Base-by-base conservation (phyloP, 2,113 vertebrate genomes). In the Phasianus colchicus region DNA sequence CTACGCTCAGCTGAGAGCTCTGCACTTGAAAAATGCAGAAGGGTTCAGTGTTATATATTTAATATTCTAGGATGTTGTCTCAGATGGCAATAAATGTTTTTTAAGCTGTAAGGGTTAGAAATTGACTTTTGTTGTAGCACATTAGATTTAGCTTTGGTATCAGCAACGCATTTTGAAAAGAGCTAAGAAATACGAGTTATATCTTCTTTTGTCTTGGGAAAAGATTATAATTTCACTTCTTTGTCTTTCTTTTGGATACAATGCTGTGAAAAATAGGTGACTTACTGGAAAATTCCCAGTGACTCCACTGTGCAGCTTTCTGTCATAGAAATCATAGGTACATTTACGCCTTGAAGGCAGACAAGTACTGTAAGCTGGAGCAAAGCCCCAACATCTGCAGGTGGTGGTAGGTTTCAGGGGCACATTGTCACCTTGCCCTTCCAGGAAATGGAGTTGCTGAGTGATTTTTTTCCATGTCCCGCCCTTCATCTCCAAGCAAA, bases 21-120 rank as follows among this genome's bases (percentile, higher is more conserved):
- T 55, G 71, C 71, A 57, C 10, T 29, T 89, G 29, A 74, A 76
- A 85, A 71, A 89, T 95, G 85, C 64, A 38, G 63, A 60, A 85
- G 34, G 55, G 21, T 89, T 96, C 88, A 67, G 34, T 74, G 25
- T 93, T 91, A 73, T 73, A 55, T 92, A 20, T 73, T 92, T 92
- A 93, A 91, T 92, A 89, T 92, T 95, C 84, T 73, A 80, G 36
- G 45, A 73, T 82, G 79, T 79, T 72, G 43, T 82, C 70, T 86
- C 63, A 94, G 63, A 89, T 72, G 36, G 60, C 78, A 95, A 92
- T 86, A 79, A 82, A 86, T 45, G 27, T 57, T 76, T 86, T 96
- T 88, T 95, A 89, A 93, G 77, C 81, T 61, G 38, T 32, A 64
- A 84, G 71, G 38, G 47, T 92, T 89, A 69, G 70, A 86, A 86